phyloP scores from a whole-genome alignment of 1,140 invertebrate genomes.

The Drosophila leontia region DNA sequence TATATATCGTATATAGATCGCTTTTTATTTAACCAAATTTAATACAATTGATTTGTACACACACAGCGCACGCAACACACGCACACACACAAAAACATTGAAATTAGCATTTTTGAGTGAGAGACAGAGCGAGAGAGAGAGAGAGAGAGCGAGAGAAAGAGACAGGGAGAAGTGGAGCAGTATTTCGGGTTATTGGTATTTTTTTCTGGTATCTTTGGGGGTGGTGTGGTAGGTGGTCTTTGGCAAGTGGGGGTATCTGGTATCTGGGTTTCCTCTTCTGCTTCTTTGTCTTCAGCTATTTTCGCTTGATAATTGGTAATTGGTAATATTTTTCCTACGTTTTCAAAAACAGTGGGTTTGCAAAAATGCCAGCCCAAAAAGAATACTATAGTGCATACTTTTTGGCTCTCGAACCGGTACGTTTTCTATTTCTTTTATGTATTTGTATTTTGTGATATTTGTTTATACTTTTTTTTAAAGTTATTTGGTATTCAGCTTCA shows the following conservation, averaged over 20 bases:
- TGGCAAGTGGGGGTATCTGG: constrained; percentile 36
- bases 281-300: constrained; percentile 44
- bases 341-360: constrained; percentile 67
- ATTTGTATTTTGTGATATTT: constrained; percentile 39
- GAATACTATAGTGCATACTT: constrained; percentile 49
- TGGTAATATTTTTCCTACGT: background rate
- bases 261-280: constrained; percentile 38
- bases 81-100: constrained; percentile 74
- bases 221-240: constrained; percentile 45
- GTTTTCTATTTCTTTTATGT: constrained; percentile 19
- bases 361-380: constrained; percentile 66
- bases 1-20: constrained; percentile 49
- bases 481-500: constrained; percentile 61
- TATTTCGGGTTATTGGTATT: constrained; percentile 18
- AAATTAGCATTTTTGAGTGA: constrained; percentile 68
- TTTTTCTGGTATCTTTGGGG: constrained; percentile 19
- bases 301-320: constrained; percentile 12
- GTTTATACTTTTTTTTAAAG: constrained; percentile 39
- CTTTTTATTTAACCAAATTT: constrained; percentile 76
- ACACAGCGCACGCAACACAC: constrained; percentile 53
- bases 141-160: constrained; percentile 21
- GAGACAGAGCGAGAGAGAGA: constrained; percentile 28
- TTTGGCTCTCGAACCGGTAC: constrained; percentile 43
- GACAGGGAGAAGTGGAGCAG: constrained; percentile 30
- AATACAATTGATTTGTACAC: constrained; percentile 77